Percentiles rank a stretch among this genome's conserved stretches.
These are phyloP conservation scores for Brachionus rubens DNA, from an alignment of 1,140 invertebrate genomes.

Conservation along the genomic window DNA sequence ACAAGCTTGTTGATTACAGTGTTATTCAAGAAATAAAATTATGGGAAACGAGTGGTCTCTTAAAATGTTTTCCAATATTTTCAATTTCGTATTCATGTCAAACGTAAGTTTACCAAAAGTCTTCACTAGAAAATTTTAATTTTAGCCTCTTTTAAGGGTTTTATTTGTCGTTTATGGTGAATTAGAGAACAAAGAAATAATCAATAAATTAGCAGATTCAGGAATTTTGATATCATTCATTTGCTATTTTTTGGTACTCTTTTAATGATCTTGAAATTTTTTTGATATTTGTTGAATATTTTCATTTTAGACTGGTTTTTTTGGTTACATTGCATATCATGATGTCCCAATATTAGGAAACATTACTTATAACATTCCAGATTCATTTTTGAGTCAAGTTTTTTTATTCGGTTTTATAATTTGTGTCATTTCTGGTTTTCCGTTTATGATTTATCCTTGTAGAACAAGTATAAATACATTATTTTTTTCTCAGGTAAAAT, in stretches of 20 bases:
- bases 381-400: slow-evolving; percentile 74
- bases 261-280: background rate
- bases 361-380: slow-evolving; percentile 78
- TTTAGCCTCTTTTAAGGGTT: background rate
- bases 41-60: slow-evolving; percentile 49
- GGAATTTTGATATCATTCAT: slow-evolving; percentile 39
- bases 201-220: background rate
- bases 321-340: slow-evolving; percentile 89
- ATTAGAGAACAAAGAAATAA: slow-evolving; percentile 24
- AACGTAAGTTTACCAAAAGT: slow-evolving; percentile 64
- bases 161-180: slow-evolving; percentile 42
- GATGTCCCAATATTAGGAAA: slow-evolving; percentile 72
- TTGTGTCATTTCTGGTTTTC: slow-evolving; percentile 90
- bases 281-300: background rate
- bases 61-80: slow-evolving; percentile 79
- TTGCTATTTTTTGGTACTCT: slow-evolving; percentile 40
- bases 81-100: slow-evolving; percentile 91
- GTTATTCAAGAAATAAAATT: slow-evolving; percentile 47
- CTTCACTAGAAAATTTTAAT: background rate
- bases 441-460: slow-evolving; percentile 91
- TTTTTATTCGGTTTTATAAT: slow-evolving; percentile 90
- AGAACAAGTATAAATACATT: slow-evolving; percentile 86
- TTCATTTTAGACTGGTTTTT: slow-evolving; percentile 72
- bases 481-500: slow-evolving; percentile 74
- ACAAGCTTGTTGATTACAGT: background rate